Conservation (phyloP, 2,797 vertebrate species). For the Megalops cyprinoides region DNA sequence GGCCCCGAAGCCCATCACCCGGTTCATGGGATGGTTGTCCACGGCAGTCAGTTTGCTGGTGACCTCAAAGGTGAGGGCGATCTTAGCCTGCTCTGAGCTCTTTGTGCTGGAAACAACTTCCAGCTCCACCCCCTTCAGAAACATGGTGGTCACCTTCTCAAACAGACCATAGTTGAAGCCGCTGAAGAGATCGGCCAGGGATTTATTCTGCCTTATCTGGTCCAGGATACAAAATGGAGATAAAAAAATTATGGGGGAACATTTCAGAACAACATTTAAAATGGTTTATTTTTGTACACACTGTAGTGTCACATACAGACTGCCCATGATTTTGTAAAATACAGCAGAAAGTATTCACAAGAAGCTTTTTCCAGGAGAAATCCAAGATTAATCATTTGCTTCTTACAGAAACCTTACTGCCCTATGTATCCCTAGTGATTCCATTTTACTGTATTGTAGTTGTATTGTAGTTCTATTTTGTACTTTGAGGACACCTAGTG, state of each 20-base stretch:
- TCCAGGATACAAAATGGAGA: background rate
- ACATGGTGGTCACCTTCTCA: conserved; percentile 52
- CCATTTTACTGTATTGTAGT: too few species aligned
- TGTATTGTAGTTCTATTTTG: background rate
- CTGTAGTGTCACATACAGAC: background rate
- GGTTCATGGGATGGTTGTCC: conserved; percentile 73
- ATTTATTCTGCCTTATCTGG: conserved; percentile 65
- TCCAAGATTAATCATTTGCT: too few species aligned
- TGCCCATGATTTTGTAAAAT: background rate
- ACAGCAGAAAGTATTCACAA: background rate
- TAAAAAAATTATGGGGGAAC: background rate
- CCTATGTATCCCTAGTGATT: too few species aligned
- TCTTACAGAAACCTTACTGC: too few species aligned
- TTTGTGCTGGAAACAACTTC: conserved; percentile 26
- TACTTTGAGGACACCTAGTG: conserved; percentile 22
- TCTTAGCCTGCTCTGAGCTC: conserved; percentile 56
- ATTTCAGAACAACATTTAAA: background rate
- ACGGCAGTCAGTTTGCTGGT: conserved; percentile 71
- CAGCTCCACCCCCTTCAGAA: conserved; percentile 60
- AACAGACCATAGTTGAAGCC: conserved; percentile 70
- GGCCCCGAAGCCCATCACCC: conserved; percentile 75
- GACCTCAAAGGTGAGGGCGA: conserved; percentile 79
- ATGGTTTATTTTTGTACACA: too few species aligned
- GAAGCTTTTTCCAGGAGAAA: background rate
- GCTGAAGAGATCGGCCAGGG: conserved; percentile 45